These are phyloP conservation scores for Pseudococcus viburni DNA, from an alignment of 2,888 invertebrate genomes.

Conservation along the genomic window DNA sequence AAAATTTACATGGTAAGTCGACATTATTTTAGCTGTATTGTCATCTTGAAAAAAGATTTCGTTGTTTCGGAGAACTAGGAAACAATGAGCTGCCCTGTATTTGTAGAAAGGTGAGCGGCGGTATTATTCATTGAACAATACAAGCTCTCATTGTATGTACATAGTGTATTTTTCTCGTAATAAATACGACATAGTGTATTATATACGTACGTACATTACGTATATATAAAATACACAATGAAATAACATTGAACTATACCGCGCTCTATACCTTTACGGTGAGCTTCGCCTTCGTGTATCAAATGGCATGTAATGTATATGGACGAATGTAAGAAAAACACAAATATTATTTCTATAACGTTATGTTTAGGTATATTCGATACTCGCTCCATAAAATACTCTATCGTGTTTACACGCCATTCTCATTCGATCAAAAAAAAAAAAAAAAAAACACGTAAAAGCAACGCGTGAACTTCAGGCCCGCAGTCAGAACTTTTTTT, in stretches of 20 bases:
- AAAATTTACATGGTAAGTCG: background rate
- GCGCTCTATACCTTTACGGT: background rate
- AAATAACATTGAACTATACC: constrained; percentile 22
- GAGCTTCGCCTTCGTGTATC: background rate
- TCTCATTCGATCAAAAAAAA: background rate
- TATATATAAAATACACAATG: background rate
- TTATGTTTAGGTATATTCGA: background rate
- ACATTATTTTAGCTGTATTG: background rate
- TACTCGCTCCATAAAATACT: background rate
- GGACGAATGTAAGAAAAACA: constrained; percentile 28
- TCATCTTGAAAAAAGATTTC: constrained; percentile 21
- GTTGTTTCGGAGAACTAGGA: background rate
- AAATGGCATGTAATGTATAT: constrained; percentile 12
- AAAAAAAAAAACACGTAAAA: background rate
- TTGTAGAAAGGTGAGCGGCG: constrained; percentile 3
- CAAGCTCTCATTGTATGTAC: constrained; percentile 7
- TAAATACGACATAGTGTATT: background rate
- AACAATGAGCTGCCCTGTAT: constrained; percentile 34
- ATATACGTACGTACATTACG: background rate
- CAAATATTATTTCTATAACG: background rate
- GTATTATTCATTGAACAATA: constrained; percentile 15
- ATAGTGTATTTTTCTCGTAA: background rate
- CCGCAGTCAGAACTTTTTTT: no score
- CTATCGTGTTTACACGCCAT: constrained; percentile 9
- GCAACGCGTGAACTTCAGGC: background rate